A percentile compares a stretch with the other conserved stretches of the same genome.
Conservation (phyloP, 2,113 vertebrate species). For the Sinocyclocheilus grahami region DNA sequence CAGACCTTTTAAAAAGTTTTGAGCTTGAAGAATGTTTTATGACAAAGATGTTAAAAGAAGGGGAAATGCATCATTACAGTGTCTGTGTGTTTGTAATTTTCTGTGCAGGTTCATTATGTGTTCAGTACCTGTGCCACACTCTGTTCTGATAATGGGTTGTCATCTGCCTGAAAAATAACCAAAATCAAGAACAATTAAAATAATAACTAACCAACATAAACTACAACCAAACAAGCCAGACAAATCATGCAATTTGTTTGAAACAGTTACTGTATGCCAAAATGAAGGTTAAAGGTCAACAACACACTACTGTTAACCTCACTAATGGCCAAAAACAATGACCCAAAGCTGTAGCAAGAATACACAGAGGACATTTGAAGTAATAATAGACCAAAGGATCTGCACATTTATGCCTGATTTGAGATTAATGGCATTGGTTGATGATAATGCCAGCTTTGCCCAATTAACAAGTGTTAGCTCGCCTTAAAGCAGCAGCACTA, state of each 20-base stretch:
- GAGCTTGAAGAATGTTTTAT: neutral
- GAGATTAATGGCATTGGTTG: neutral
- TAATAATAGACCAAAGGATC: neutral
- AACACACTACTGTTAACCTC: neutral
- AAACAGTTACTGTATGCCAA: neutral
- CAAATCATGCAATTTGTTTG: neutral
- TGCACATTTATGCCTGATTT: neutral
- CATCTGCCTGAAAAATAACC: conserved; percentile 74
- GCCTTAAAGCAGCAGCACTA: neutral
- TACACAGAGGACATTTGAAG: neutral
- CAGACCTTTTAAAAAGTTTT: neutral
- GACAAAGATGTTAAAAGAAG: neutral
- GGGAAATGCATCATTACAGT: neutral
- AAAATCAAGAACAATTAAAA: neutral
- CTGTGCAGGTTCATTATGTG: neutral
- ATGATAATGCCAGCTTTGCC: neutral
- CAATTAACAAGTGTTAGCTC: neutral
- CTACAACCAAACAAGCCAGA: neutral
- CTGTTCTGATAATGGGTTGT: conserved; percentile 78
- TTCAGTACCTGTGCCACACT: conserved; percentile 80
- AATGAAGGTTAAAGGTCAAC: neutral
- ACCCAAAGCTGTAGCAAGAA: neutral
- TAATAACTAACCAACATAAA: neutral
- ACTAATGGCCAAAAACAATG: neutral
- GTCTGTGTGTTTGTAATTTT: neutral